These are phyloP conservation scores for Hypercompe scribonia DNA, from an alignment of 2,888 invertebrate species.

Conservation along the genomic window DNA sequence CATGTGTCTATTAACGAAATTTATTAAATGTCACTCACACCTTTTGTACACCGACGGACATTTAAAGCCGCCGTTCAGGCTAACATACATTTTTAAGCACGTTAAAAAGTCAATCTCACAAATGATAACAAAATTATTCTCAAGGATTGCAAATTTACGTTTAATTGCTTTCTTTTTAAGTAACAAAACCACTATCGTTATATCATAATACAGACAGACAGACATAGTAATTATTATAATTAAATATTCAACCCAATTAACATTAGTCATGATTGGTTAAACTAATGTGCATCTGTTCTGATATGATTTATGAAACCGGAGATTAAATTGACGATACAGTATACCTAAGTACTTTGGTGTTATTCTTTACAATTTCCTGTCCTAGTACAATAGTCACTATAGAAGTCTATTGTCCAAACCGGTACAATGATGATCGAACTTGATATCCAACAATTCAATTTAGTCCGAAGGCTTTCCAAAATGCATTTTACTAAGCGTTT, in stretches of 20 bases:
- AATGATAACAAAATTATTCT: background rate
- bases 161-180: background rate
- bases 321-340: conserved; percentile 4
- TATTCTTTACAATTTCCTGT: conserved; percentile 17
- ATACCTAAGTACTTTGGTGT: conserved; percentile 10
- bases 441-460: conserved; percentile 10
- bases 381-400: conserved; percentile 15
- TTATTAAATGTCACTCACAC: conserved; percentile 6
- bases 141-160: background rate
- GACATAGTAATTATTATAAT: background rate
- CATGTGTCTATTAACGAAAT: background rate
- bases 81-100: background rate
- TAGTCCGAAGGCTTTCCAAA: conserved; percentile 9
- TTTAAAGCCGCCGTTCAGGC: background rate
- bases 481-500: background rate
- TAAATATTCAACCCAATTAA: too few species aligned
- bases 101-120: background rate
- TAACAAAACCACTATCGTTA: background rate
- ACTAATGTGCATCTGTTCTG: background rate
- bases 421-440: conserved; percentile 18
- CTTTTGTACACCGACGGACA: background rate
- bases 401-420: conserved; percentile 13
- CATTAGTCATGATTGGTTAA: background rate
- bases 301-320: background rate
- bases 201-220: too few species aligned